phyloP scores from a whole-genome alignment of 2,113 vertebrate species.

The Speoplatyrhinus poulsoni region DNA sequence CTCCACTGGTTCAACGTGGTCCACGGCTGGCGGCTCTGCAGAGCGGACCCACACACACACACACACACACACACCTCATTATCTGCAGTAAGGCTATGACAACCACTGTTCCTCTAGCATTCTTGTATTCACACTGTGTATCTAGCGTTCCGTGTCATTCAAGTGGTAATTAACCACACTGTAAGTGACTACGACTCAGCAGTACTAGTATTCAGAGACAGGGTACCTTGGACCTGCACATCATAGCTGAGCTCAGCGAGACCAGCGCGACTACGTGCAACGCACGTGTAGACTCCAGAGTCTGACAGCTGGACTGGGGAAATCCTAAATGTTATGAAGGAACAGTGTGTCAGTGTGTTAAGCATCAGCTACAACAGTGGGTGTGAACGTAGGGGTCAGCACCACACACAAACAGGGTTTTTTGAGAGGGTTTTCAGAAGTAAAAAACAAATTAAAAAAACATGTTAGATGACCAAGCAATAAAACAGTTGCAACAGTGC shows the following conservation, averaged over 20 bases:
- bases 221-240: constrained; percentile 83
- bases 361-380: background rate
- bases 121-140: too few species aligned
- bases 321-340: constrained; percentile 75
- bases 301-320: constrained; percentile 83
- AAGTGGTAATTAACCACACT: too few species aligned
- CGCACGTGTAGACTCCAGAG: constrained; percentile 84
- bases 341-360: background rate
- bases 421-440: too few species aligned
- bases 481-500: too few species aligned
- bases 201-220: background rate
- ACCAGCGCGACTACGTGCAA: constrained; percentile 83
- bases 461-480: too few species aligned
- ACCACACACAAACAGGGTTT: too few species aligned
- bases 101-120: background rate
- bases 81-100: background rate
- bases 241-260: constrained; percentile 82
- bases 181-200: background rate
- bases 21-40: constrained; percentile 81
- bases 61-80: background rate
- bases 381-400: too few species aligned
- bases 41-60: background rate
- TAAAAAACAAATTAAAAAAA: too few species aligned
- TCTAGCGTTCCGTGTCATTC: too few species aligned
- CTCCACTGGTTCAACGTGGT: constrained; percentile 74